These are phyloP conservation scores for Galeopsomyia nigrocyanea DNA, from an alignment of 2,888 invertebrate genomes.

Conservation along the genomic window DNA sequence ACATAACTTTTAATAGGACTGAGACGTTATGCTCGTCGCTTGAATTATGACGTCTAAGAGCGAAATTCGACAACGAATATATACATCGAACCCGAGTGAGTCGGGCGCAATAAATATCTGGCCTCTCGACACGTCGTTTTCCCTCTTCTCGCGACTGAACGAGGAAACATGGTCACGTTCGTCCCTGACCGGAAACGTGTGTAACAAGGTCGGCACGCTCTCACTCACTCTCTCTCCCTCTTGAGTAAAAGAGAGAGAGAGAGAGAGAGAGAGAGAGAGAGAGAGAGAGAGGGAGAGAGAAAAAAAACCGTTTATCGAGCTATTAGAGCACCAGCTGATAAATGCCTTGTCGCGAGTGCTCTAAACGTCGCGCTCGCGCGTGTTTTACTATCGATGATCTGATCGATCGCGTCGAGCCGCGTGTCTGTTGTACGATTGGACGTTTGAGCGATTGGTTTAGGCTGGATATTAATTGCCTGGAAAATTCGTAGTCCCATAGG, in stretches of 20 bases:
- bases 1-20: too few species aligned
- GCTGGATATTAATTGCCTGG: too few species aligned
- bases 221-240: slow-evolving; percentile 34
- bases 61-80: too few species aligned
- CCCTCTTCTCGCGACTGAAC: slow-evolving; percentile 4
- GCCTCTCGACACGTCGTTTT: slow-evolving; percentile 4
- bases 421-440: slow-evolving; percentile 16
- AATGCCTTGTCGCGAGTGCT: slow-evolving; percentile 12
- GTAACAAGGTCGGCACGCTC: not conserved
- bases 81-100: too few species aligned
- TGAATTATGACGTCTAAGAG: too few species aligned
- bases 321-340: slow-evolving; percentile 24
- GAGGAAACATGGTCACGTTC: slow-evolving; percentile 43
- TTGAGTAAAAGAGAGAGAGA: not conserved
- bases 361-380: too few species aligned
- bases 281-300: not conserved
- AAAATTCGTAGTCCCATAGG: too few species aligned
- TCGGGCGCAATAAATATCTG: slow-evolving; percentile 18
- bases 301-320: slow-evolving; percentile 32
- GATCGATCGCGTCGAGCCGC: not conserved
- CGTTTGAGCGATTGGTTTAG: slow-evolving; percentile 5
- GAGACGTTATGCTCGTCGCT: too few species aligned
- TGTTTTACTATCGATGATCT: too few species aligned
- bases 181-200: slow-evolving; percentile 42
- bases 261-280: not conserved